Conservation (phyloP, 1,140 invertebrate species). For the Rhopalosiphum maidis region DNA sequence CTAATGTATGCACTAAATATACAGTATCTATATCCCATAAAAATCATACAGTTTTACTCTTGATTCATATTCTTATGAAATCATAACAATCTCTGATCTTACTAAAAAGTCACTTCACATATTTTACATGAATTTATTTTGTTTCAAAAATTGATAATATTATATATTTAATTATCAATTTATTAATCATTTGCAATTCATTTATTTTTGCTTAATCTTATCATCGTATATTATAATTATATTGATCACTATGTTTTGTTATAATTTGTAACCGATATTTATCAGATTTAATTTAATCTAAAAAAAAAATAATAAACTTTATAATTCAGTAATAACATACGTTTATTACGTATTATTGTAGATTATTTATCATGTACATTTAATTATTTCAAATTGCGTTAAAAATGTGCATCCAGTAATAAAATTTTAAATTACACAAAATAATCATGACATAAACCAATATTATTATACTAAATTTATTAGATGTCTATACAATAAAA, state of each 20-base stretch:
- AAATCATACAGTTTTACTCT: neutral
- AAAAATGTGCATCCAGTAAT: too few relatives aligned
- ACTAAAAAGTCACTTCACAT: neutral
- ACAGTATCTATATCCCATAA: neutral
- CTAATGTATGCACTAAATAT: neutral
- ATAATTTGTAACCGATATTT: neutral
- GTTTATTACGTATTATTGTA: neutral
- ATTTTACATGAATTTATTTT: neutral
- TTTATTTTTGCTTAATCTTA: neutral
- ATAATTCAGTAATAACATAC: neutral
- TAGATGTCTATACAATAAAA: too few relatives aligned
- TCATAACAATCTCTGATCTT: neutral
- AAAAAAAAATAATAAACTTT: neutral
- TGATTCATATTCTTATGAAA: neutral
- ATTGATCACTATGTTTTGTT: neutral
- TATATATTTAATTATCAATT: neutral
- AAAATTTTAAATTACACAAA: too few relatives aligned
- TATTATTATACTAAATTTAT: too few relatives aligned
- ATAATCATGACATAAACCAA: neutral
- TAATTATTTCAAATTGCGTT: neutral
- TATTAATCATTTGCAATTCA: neutral
- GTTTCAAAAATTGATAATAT: neutral
- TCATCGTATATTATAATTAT: neutral
- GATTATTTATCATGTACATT: neutral
- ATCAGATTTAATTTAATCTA: neutral